Evolutionary conservation across 1,140 invertebrate species (phyloP).

Genomic region (Piezodorus guildinii): DNA sequence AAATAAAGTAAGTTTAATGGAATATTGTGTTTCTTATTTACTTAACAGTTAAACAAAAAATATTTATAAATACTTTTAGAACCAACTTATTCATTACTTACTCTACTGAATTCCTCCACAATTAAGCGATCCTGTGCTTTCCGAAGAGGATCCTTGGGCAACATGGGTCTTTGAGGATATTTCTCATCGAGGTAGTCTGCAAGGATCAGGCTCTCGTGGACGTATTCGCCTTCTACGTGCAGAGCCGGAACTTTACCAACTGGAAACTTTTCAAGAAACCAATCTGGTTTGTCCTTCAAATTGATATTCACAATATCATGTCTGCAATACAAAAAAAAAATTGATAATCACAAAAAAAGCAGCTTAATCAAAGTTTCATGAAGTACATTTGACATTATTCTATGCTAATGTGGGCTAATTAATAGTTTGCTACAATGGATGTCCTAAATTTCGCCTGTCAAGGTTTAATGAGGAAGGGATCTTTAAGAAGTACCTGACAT

Average conservation of each 20-base stretch:
- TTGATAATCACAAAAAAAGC: no score
- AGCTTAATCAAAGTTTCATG: no score
- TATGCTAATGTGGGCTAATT: no score
- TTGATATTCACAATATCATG: constrained; percentile 79
- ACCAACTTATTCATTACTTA: neutral
- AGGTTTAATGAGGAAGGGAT: no score
- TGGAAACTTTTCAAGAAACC: constrained; percentile 58
- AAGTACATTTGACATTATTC: no score
- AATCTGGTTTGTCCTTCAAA: constrained; percentile 72
- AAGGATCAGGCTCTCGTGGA: constrained; percentile 72
- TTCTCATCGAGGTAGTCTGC: constrained; percentile 76
- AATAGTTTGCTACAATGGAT: no score
- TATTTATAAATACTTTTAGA: no score
- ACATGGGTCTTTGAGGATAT: constrained; percentile 52
- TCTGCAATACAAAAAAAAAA: constrained; percentile 35
- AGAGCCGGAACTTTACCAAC: constrained; percentile 72
- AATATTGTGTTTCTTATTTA: no score
- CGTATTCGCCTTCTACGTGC: constrained; percentile 45
- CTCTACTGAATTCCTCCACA: constrained; percentile 47
- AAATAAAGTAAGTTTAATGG: no score
- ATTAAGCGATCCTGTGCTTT: constrained; percentile 71
- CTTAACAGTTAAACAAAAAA: no score
- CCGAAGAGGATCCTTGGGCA: constrained; percentile 56
- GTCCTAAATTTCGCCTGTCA: no score
- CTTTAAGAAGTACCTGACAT: no score